A percentile compares a stretch with the other conserved stretches of the same genome.
Conservation (phyloP, 2,888 invertebrate species). For the Dicycla oo region DNA sequence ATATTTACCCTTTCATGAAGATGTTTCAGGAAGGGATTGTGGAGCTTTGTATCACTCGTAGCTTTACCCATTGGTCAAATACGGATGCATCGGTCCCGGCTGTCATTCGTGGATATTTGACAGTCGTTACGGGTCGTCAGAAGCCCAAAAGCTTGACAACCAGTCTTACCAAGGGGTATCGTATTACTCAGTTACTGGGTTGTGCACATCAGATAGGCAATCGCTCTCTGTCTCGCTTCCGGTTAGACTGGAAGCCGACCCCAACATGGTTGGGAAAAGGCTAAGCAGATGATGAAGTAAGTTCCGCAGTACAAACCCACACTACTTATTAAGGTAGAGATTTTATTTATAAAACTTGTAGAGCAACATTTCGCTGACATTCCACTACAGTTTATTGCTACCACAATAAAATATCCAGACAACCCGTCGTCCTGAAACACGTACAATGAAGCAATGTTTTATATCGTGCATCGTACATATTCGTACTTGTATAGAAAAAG, state of each 20-base stretch:
- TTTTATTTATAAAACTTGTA: conserved; percentile 25
- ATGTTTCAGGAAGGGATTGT: too few species aligned
- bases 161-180: too few species aligned
- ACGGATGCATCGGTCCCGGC: background rate
- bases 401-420: conserved; percentile 14
- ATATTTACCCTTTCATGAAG: background rate
- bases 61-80: background rate
- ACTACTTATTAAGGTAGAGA: background rate
- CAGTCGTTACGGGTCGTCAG: too few species aligned
- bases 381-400: conserved; percentile 14
- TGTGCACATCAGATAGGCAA: too few species aligned
- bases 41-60: conserved; percentile 2
- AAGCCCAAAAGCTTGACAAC: too few species aligned
- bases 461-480: conserved; percentile 9
- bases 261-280: too few species aligned
- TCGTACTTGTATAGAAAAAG: conserved; percentile 30
- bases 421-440: conserved; percentile 20
- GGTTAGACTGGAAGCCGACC: too few species aligned
- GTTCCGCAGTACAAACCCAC: conserved; percentile 10
- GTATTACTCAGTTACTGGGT: too few species aligned
- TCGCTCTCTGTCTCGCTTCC: too few species aligned
- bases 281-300: too few species aligned
- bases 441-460: conserved; percentile 26
- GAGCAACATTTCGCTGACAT: conserved; percentile 19
- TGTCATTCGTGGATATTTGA: too few species aligned